Percentiles rank a stretch among this genome's conserved stretches.
Evolutionary conservation across 2,113 vertebrate genomes (phyloP).

Genomic region (Arothron firmamentum): DNA sequence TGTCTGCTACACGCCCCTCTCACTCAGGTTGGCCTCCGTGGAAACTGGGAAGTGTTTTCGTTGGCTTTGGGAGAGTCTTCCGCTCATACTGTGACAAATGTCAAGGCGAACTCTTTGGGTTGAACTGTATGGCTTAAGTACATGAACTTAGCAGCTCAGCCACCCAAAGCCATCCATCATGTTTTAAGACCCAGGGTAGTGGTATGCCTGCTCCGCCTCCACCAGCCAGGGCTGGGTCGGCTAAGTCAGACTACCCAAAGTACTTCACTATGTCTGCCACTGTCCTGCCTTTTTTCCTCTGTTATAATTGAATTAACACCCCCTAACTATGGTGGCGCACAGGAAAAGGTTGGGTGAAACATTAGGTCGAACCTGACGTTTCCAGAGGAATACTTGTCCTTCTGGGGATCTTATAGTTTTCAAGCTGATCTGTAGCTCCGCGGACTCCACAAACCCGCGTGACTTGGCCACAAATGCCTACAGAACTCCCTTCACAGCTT

Average conservation of each 20-base stretch:
- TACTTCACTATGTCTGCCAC: conserved; percentile 67
- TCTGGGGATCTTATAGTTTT: conserved; percentile 97
- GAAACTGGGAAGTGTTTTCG: too few relatives aligned
- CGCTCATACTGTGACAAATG: conserved; percentile 49
- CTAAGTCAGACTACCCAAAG: conserved; percentile 84
- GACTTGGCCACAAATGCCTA: conserved; percentile 81
- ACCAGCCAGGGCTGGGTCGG: conserved; percentile 35
- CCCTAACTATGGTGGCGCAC: conserved; percentile 25
- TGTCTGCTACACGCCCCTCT: too few relatives aligned
- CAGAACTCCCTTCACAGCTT: conserved; percentile 90
- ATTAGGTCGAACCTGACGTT: conserved; percentile 94
- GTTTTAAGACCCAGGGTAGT: conserved; percentile 99
- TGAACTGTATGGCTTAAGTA: conserved; percentile 80
- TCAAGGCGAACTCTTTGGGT: conserved; percentile 70
- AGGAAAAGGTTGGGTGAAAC: conserved; percentile 83
- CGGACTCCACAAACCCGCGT: conserved; percentile 90
- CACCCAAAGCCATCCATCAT: conserved; percentile 89
- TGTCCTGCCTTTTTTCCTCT: conserved; percentile 24
- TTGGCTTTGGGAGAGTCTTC: conserved; percentile 92
- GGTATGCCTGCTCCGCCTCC: conserved; percentile 85
- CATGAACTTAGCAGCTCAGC: conserved; percentile 56
- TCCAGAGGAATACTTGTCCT: conserved; percentile 99
- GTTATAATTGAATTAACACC: too few relatives aligned
- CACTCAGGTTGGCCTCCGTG: too few relatives aligned
- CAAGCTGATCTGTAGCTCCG: conserved; percentile 98